Percentiles rank a stretch among this genome's conserved stretches.
phyloP scores from a whole-genome alignment of 2,113 vertebrate genomes.

The Pseudopipra pipra region DNA sequence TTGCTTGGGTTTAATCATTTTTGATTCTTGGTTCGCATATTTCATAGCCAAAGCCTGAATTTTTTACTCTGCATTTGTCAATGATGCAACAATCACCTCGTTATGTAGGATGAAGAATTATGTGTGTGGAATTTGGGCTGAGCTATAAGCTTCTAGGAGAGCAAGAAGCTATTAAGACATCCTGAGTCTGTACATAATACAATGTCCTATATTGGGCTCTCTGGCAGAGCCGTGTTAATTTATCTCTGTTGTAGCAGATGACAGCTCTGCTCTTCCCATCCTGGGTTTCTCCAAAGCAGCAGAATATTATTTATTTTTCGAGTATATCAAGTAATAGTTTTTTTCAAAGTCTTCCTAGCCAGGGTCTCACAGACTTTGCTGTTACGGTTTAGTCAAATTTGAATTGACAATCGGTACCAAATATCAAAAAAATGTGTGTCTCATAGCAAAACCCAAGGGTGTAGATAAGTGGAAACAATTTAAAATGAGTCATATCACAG shows the following conservation, averaged over 20 bases:
- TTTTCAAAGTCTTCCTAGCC: neutral
- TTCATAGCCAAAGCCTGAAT: neutral
- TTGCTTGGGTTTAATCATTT: constrained; percentile 30
- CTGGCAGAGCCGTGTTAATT: neutral
- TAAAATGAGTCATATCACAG: neutral
- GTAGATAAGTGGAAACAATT: neutral
- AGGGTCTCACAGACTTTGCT: neutral
- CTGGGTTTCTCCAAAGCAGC: neutral
- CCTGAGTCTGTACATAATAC: neutral
- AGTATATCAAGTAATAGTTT: neutral
- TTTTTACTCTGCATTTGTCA: constrained; percentile 9
- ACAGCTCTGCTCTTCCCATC: neutral
- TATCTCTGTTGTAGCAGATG: constrained; percentile 23
- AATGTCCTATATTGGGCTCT: neutral
- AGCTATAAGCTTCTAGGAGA: constrained; percentile 29
- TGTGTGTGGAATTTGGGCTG: constrained; percentile 34
- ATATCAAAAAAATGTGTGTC: neutral
- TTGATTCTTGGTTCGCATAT: constrained; percentile 34
- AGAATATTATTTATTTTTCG: neutral
- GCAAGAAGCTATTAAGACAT: neutral
- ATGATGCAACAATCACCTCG: constrained; percentile 6
- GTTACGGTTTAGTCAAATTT: neutral
- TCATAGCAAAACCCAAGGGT: neutral
- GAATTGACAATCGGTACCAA: neutral
- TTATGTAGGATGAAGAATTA: constrained; percentile 27